Conservation (phyloP, 2,797 vertebrate species). For the Diceros bicornis region DNA sequence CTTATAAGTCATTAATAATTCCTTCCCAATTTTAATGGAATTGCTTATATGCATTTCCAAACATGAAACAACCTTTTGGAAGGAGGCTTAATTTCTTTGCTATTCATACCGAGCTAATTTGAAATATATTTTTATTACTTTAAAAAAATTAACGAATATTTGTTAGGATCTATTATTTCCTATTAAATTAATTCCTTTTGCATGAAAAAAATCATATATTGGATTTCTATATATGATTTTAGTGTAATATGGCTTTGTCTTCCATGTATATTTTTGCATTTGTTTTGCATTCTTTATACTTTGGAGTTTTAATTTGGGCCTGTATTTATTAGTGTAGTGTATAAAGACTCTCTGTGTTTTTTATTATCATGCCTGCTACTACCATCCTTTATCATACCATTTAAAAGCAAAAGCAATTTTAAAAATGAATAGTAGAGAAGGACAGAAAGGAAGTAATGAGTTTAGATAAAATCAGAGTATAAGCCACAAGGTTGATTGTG, state of each 20-base stretch:
- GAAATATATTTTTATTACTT: slow-evolving; percentile 43
- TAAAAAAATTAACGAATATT: slow-evolving; percentile 8
- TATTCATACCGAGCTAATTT: neutral
- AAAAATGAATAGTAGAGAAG: slow-evolving; percentile 30
- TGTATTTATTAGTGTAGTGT: neutral
- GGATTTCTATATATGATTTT: neutral
- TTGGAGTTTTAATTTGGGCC: slow-evolving; percentile 39
- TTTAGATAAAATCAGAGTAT: slow-evolving; percentile 14
- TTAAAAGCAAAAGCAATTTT: slow-evolving; percentile 19
- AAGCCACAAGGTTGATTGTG: neutral
- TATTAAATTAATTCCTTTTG: slow-evolving; percentile 39
- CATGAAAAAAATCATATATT: neutral
- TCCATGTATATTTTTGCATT: neutral
- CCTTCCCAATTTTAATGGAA: neutral
- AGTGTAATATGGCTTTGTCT: neutral
- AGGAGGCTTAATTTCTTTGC: neutral
- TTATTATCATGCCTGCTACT: slow-evolving; percentile 6
- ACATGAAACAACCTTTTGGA: neutral
- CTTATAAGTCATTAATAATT: neutral
- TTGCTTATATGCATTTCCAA: slow-evolving; percentile 21
- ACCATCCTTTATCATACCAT: neutral
- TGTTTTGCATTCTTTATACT: slow-evolving; percentile 2
- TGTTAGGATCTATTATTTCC: neutral
- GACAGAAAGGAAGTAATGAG: neutral
- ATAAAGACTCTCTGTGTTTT: neutral